A percentile compares a stretch with the other conserved stretches of the same genome.
Evolutionary conservation across 2,888 invertebrate genomes (phyloP).

Genomic region (Boloria selene): DNA sequence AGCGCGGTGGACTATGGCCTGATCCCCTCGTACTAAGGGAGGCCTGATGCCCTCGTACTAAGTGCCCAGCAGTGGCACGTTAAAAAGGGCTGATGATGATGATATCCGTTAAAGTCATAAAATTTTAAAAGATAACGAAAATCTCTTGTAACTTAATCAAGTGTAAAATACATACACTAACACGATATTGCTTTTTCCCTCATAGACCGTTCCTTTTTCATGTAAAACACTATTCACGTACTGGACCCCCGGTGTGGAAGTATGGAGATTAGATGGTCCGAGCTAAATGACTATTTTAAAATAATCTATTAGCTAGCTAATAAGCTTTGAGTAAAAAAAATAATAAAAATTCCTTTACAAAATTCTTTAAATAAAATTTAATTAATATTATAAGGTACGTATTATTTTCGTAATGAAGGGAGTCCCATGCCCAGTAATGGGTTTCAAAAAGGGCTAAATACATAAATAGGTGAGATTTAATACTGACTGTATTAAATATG

Average conservation of each 20-base stretch:
- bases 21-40: too few relatives aligned
- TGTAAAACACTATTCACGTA: conserved; percentile 66
- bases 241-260: conserved; percentile 27
- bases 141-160: conserved; percentile 44
- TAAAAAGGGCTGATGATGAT: too few relatives aligned
- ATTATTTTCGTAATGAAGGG: too few relatives aligned
- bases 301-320: not conserved
- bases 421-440: too few relatives aligned
- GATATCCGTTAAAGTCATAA: not conserved
- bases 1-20: too few relatives aligned
- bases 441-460: too few relatives aligned
- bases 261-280: conserved; percentile 23
- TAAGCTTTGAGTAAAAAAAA: not conserved
- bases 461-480: too few relatives aligned
- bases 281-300: conserved; percentile 18
- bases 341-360: too few relatives aligned
- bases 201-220: conserved; percentile 70
- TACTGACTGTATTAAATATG: too few relatives aligned
- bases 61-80: too few relatives aligned
- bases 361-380: not conserved
- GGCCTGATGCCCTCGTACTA: too few relatives aligned
- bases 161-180: conserved; percentile 45
- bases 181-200: conserved; percentile 70
- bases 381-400: not conserved
- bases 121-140: not conserved